A percentile compares a stretch with the other conserved stretches of the same genome.
Evolutionary conservation across 1,140 invertebrate genomes (phyloP).

Genomic region (Adelges cooleyi): DNA sequence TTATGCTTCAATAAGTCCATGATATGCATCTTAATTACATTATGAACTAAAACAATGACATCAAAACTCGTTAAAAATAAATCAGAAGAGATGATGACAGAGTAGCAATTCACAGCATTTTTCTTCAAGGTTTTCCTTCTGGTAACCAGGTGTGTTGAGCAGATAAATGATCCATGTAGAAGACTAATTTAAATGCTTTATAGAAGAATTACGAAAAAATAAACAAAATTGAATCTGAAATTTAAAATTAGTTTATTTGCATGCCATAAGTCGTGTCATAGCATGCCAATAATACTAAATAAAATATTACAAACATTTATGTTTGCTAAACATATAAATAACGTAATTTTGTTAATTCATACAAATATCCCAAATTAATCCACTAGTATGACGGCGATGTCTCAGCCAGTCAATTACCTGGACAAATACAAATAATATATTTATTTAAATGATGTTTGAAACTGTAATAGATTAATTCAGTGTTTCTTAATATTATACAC

Average conservation of each 20-base stretch:
- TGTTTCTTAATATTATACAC: too few species aligned
- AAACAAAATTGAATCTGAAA: not conserved
- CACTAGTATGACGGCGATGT: not conserved
- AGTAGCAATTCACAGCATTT: not conserved
- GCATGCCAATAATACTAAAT: slow-evolving; percentile 16
- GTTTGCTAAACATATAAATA: too few species aligned
- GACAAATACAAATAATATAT: slow-evolving; percentile 16
- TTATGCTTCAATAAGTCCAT: too few species aligned
- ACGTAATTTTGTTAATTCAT: not conserved
- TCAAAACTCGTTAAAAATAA: slow-evolving; percentile 1
- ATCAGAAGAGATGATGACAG: not conserved
- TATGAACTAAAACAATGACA: not conserved
- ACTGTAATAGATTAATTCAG: too few species aligned
- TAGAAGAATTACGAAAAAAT: slow-evolving; percentile 1
- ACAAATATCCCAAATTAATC: not conserved
- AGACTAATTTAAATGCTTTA: not conserved
- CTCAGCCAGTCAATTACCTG: slow-evolving; percentile 15
- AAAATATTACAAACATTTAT: slow-evolving; percentile 1
- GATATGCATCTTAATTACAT: too few species aligned
- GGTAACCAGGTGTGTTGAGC: not conserved
- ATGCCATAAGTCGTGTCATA: not conserved
- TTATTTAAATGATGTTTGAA: too few species aligned
- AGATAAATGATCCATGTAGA: not conserved
- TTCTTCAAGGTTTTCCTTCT: not conserved
- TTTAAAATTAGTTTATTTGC: slow-evolving; percentile 6